phyloP scores from a whole-genome alignment of 2,888 invertebrate species.

The Sarcophaga caerulescens region DNA sequence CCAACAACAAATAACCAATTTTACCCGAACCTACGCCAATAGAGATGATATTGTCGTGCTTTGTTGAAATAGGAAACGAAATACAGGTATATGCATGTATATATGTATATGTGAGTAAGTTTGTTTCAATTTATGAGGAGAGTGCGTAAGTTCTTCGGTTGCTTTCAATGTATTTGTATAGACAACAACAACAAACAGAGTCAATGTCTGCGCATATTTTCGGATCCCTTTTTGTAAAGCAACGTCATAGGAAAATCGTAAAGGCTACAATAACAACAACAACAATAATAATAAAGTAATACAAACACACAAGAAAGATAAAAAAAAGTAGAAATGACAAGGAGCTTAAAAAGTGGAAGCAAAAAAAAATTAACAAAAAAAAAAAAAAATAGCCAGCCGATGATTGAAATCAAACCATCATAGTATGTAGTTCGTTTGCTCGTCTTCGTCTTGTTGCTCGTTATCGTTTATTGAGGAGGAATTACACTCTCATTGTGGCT shows the following conservation, averaged over 20 bases:
- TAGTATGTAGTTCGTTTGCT: too few species aligned
- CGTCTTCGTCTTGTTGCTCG: too few species aligned
- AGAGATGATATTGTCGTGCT: slow-evolving; percentile 56
- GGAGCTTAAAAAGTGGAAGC: neutral
- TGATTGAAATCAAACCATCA: too few species aligned
- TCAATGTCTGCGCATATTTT: slow-evolving; percentile 64
- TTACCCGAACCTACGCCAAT: slow-evolving; percentile 65
- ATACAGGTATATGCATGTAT: neutral
- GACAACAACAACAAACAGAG: slow-evolving; percentile 12
- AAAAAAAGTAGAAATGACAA: neutral
- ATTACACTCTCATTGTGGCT: neutral
- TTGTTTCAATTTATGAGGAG: too few species aligned
- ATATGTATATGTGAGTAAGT: slow-evolving; percentile 1
- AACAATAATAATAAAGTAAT: slow-evolving; percentile 4
- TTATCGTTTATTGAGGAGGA: neutral
- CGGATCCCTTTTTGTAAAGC: slow-evolving; percentile 30
- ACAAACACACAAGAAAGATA: neutral
- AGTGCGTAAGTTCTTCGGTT: neutral
- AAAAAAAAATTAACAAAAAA: neutral
- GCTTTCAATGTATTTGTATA: slow-evolving; percentile 4
- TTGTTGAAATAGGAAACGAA: neutral
- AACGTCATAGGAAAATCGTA: neutral
- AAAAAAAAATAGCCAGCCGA: too few species aligned
- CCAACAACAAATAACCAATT: slow-evolving; percentile 24
- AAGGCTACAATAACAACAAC: slow-evolving; percentile 6